Evolutionary conservation across 30 jellyfish, hydroid and myxozoan genomes (phyloP), one percentile per base, ranked within the genome.

Genomic region (Turritopsis rubra): DNA sequence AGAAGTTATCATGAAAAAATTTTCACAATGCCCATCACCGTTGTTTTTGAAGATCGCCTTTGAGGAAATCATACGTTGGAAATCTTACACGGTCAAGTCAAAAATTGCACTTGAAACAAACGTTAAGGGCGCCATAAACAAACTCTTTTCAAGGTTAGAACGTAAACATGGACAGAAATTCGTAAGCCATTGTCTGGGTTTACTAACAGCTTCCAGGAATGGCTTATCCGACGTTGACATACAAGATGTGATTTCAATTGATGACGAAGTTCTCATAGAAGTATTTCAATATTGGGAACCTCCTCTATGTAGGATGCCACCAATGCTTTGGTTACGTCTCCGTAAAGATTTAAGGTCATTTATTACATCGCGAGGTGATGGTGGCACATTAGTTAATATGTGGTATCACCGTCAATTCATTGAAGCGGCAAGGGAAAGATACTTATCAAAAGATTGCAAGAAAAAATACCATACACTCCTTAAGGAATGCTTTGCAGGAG

Each of bases 201-300:
- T 79, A 74, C 77, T 91, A 17, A 86, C 97, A 9, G 96, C 94
- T 7, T 82, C 97, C 8, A 88, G 82, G 79, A 79, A 86, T 73
- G 97, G 97, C 19, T 81, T 91, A 23, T 74, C 91, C 21, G 97
- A 91, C 60, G 95, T 91, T 17, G 97, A 91, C 71, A 73, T 91
- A 13, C 96, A 91, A 68, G 97, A 91, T 54, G 29, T 91, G 24
- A 73, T 91, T 66, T 91, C 97, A 28, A 76, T 91, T 52, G 97
- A 91, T 25, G 97, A 91, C 78, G 96, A 91, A 13, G 97, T 91
- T 1, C 72, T 91, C 52, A 91, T 86, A 52, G 97, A 91, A 53
- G 97, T 91, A 25, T 91, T 86, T 75, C 97, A 91, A 80, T 91
- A 91, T 83, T 91, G 97, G 97, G 85, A 93, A 28, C 97, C 97